Percentiles rank a stretch among this genome's conserved stretches.
Conservation (phyloP, 1,140 invertebrate genomes). For the Amphibalanus amphitrite region DNA sequence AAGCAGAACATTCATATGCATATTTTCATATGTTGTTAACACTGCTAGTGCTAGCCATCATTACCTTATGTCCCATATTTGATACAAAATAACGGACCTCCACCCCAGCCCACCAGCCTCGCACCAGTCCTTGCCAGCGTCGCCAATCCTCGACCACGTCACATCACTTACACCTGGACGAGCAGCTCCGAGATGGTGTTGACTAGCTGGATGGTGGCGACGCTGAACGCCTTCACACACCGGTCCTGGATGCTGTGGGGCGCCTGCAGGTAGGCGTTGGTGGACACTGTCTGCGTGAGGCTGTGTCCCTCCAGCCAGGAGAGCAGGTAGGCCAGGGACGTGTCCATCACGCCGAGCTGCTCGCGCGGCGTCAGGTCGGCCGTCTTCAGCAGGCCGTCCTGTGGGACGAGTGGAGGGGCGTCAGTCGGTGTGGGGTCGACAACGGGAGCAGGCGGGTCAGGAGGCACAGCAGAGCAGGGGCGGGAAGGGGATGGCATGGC, state of each 20-base stretch:
- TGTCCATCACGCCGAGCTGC: slow-evolving; percentile 70
- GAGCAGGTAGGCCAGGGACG: slow-evolving; percentile 75
- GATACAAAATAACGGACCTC: too few species aligned
- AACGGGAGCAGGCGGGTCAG: neutral
- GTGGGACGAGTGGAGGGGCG: neutral
- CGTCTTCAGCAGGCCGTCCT: slow-evolving; percentile 35
- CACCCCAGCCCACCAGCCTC: too few species aligned
- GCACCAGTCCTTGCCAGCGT: too few species aligned
- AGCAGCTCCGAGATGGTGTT: slow-evolving; percentile 42
- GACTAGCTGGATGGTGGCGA: slow-evolving; percentile 74
- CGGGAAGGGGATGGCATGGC: too few species aligned
- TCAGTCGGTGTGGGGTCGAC: too few species aligned
- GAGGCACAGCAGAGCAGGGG: neutral
- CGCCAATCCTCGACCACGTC: too few species aligned
- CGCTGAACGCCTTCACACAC: slow-evolving; percentile 65
- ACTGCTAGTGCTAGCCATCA: too few species aligned
- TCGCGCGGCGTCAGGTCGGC: slow-evolving; percentile 32
- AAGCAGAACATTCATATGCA: too few species aligned
- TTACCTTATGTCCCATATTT: too few species aligned
- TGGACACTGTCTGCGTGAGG: slow-evolving; percentile 90
- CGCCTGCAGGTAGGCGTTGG: slow-evolving; percentile 86
- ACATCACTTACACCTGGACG: slow-evolving; percentile 49
- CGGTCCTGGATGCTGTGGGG: slow-evolving; percentile 65
- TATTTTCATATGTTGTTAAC: too few species aligned
- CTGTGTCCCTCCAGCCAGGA: slow-evolving; percentile 92